phyloP scores from a whole-genome alignment of 2,113 vertebrate species.

The Ginglymostoma cirratum region DNA sequence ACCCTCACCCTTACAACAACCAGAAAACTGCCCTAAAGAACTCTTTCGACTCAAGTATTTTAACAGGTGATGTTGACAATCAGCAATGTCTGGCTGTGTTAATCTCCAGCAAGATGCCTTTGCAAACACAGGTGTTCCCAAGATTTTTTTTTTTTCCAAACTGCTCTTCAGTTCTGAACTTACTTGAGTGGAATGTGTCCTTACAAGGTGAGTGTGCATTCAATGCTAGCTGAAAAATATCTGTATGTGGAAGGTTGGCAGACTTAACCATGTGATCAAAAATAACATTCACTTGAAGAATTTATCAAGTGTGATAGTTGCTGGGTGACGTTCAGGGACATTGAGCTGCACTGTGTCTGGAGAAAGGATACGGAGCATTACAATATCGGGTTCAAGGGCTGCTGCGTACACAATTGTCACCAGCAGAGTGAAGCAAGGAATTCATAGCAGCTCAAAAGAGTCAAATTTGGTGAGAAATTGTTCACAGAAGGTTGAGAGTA shows the following conservation, averaged over 20 bases:
- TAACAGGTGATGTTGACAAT: not conserved
- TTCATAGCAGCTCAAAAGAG: not conserved
- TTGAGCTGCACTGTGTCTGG: not conserved
- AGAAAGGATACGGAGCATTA: not conserved
- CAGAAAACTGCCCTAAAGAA: not conserved
- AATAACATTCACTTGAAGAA: not conserved
- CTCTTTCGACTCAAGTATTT: not conserved
- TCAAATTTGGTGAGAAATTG: not conserved
- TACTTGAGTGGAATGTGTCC: not conserved
- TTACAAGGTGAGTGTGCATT: not conserved
- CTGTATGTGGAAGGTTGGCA: not conserved
- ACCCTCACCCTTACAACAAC: not conserved
- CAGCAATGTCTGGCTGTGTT: not conserved
- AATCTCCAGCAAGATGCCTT: not conserved
- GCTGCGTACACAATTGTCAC: not conserved
- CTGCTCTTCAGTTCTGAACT: not conserved
- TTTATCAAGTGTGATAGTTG: not conserved
- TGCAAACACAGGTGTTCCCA: not conserved
- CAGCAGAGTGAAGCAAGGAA: not conserved
- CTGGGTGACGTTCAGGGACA: not conserved
- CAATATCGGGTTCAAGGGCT: not conserved
- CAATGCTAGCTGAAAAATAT: not conserved
- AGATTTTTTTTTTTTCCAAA: not conserved
- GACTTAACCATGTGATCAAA: not conserved
- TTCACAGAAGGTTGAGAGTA: not conserved